A percentile compares a stretch with the other conserved stretches of the same genome.
Conservation (phyloP, 2,797 vertebrate genomes). For the Gallinago solitaria region DNA sequence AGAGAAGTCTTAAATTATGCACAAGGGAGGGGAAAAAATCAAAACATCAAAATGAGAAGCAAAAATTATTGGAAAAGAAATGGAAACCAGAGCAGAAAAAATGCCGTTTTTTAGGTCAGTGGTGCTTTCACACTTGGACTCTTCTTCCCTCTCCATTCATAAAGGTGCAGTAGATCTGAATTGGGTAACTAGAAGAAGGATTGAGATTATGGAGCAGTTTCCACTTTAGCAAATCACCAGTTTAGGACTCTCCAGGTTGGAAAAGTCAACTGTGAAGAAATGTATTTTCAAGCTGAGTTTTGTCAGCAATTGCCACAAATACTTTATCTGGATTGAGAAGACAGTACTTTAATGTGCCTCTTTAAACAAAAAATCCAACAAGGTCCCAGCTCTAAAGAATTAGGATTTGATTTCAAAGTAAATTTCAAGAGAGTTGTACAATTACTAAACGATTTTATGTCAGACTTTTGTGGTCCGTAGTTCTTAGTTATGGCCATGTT, state of each 20-base stretch:
- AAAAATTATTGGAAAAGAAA: not conserved
- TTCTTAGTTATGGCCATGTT: not conserved
- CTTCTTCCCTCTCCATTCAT: not conserved
- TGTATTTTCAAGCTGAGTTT: not conserved
- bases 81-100: not conserved
- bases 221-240: not conserved
- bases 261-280: not conserved
- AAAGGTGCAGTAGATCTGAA: not conserved
- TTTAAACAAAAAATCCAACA: not conserved
- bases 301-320: not conserved
- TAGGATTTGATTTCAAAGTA: not conserved
- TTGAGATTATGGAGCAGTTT: not conserved
- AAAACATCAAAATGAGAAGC: not conserved
- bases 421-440: not conserved
- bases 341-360: not conserved
- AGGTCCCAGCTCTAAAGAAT: not conserved
- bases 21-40: not conserved
- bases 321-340: not conserved
- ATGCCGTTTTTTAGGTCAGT: not conserved
- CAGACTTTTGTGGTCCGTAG: not conserved
- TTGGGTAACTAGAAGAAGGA: not conserved
- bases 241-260: not conserved
- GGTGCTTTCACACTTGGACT: not conserved
- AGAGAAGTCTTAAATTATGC: not conserved
- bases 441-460: not conserved